These are phyloP conservation scores for Strigamia transsilvanica DNA, from an alignment of 2,888 invertebrate genomes.

Conservation along the genomic window DNA sequence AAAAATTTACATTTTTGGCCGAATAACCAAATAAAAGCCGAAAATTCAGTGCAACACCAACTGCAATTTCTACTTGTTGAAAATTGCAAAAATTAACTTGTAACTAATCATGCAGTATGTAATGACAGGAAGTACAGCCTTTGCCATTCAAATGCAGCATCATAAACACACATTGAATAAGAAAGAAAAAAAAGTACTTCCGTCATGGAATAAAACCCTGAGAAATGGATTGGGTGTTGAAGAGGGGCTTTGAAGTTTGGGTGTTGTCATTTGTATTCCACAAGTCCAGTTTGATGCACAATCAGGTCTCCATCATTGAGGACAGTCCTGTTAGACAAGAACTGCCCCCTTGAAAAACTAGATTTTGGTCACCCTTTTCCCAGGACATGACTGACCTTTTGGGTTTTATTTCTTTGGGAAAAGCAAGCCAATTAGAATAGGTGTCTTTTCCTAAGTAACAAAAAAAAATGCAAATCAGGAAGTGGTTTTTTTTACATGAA, in stretches of 20 bases:
- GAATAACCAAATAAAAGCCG: too few species aligned
- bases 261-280: conserved; percentile 14
- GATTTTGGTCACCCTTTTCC: conserved; percentile 20
- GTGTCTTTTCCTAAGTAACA: neutral
- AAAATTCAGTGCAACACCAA: too few species aligned
- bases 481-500: neutral
- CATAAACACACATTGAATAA: neutral
- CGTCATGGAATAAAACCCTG: neutral
- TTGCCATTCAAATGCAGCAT: neutral
- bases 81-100: too few species aligned
- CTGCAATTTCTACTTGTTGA: too few species aligned
- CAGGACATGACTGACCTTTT: conserved; percentile 5
- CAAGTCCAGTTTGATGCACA: conserved; percentile 7
- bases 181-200: neutral
- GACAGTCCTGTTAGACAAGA: conserved; percentile 8
- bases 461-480: neutral
- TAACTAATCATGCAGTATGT: too few species aligned
- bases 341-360: conserved; percentile 14
- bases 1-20: too few species aligned
- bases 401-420: neutral
- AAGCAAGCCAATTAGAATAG: neutral
- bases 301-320: conserved; percentile 9
- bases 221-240: conserved; percentile 16
- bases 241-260: neutral
- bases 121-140: too few species aligned